Evolutionary conservation across 2,888 invertebrate species (phyloP), one percentile per base, ranked within the genome.

Genomic region (Isotomurus palustris): DNA sequence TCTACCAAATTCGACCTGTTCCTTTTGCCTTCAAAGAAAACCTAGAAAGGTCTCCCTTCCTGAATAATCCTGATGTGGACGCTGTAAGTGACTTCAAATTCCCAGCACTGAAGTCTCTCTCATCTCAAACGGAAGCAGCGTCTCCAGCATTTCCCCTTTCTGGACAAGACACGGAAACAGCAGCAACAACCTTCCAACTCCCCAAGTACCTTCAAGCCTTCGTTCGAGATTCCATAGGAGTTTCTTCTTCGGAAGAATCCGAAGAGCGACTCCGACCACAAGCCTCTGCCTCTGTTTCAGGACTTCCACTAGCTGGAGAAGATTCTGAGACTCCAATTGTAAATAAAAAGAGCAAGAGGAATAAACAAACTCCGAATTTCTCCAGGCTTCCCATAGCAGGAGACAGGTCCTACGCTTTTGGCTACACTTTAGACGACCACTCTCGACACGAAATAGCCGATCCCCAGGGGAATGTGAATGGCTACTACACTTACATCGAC

Each of bases 321-420:
- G 10, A 6, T 6, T 12, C n/a, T 6, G 12, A 6, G 17, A 40
- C n/a, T 40, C 12, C 6, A 8, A 40, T 12, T 17, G 40, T n/a
- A n/a, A n/a, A n/a, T n/a, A n/a, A n/a, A n/a, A n/a, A n/a, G 17
- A 40, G 40, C 12, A 19, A 14, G 40, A 17, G 17, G 17, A 6
- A 6, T 14, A 19, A 22, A 43, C 6, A 43, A 14, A 24, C 43
- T 12, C 14, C 3, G 14, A 19, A 43, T 22, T 22, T 4, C 14
- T 32, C 32, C 5, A 43, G 43, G 6, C 21, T 14, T 6, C 12
- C 6, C 6, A 22, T 43, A 4, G 55, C 62, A 1, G 45, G 58
- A 29, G 65, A 65, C 44, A 54, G 60, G 6, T 63, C 67, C 2
- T 67, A 67, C 48, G 60, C 63, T 2, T 67, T 67, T 45, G 65